These are phyloP conservation scores for Percina caprodes DNA, from an alignment of 2,113 vertebrate genomes.

Conservation along the genomic window DNA sequence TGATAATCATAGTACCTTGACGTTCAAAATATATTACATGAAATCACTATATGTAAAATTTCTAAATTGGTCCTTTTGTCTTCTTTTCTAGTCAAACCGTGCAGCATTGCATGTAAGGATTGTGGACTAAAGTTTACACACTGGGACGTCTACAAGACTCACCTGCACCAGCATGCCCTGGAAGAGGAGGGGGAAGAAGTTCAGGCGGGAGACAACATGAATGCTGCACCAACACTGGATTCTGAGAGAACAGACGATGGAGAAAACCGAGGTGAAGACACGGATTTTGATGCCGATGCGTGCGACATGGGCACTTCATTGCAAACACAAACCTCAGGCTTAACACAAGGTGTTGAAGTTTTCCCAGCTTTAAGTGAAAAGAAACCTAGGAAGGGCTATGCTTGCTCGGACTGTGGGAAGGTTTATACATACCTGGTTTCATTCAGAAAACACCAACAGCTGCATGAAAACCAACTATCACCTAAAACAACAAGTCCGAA, in stretches of 20 bases:
- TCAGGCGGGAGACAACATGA: background rate
- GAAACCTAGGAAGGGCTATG: conserved; percentile 5
- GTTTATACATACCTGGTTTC: conserved; percentile 70
- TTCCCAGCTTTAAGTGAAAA: background rate
- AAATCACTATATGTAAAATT: background rate
- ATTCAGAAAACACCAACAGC: conserved; percentile 71
- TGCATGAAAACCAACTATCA: background rate
- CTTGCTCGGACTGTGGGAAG: conserved; percentile 75
- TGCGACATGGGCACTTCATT: conserved; percentile 12
- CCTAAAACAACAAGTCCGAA: fast-evolving
- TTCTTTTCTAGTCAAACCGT: conserved; percentile 48
- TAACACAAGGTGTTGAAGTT: background rate
- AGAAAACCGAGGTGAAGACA: background rate
- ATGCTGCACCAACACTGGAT: background rate
- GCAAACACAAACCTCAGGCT: conserved; percentile 5
- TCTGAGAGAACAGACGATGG: background rate
- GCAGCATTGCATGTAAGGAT: conserved; percentile 56
- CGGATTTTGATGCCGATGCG: background rate
- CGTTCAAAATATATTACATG: background rate
- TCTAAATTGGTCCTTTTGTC: conserved; percentile 9
- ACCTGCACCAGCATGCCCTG: conserved; percentile 68
- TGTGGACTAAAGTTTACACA: conserved; percentile 68
- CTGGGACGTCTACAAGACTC: conserved; percentile 42
- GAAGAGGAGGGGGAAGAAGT: conserved; percentile 8
- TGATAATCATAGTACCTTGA: background rate